Evolutionary conservation across 2,113 vertebrate species (phyloP).

Genomic region (Leptocoma aspasia): DNA sequence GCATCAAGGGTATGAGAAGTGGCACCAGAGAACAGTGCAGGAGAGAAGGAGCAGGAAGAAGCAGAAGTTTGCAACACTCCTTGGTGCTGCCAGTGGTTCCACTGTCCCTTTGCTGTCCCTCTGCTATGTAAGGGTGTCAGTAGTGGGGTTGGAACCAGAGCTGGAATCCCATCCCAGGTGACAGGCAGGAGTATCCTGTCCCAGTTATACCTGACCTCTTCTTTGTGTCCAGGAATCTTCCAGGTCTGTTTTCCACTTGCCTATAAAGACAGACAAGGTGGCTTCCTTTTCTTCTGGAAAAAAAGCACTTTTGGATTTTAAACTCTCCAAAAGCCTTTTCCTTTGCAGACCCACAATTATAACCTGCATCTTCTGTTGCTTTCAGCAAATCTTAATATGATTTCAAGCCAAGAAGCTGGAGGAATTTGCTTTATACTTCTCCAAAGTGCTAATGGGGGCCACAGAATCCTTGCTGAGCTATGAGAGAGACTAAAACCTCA

Average conservation of each 20-base stretch:
- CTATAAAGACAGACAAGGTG: neutral
- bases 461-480: neutral
- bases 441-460: neutral
- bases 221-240: rapidly evolving
- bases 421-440: neutral
- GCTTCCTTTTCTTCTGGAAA: neutral
- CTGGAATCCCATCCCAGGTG: neutral
- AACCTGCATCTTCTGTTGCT: neutral
- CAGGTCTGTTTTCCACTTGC: neutral
- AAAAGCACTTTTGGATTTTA: neutral
- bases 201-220: neutral
- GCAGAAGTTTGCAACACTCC: too few relatives aligned
- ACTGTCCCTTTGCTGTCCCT: too few relatives aligned
- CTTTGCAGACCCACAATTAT: neutral
- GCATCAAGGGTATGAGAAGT: too few relatives aligned
- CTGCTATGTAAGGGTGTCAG: too few relatives aligned
- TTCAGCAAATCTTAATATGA: rapidly evolving
- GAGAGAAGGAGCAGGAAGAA: too few relatives aligned
- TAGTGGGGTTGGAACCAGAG: rapidly evolving
- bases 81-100: too few relatives aligned
- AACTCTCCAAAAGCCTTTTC: neutral
- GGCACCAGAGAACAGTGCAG: too few relatives aligned
- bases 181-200: neutral
- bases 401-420: neutral
- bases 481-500: neutral